Percentiles rank a stretch among this genome's conserved stretches.
Evolutionary conservation across 1,140 invertebrate species (phyloP).

Genomic region (Bombus consobrinus): DNA sequence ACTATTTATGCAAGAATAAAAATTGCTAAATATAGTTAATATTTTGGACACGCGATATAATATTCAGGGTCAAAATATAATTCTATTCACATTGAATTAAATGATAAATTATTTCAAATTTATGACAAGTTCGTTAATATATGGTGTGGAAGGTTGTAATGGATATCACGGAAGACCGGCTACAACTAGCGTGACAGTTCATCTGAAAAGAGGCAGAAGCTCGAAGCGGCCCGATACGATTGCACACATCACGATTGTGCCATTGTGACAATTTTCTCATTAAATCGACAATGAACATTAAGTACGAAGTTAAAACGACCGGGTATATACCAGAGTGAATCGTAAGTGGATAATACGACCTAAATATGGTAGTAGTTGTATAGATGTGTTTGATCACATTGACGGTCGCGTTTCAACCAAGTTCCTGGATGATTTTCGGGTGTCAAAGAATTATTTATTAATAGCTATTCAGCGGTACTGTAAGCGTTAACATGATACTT

Average conservation of each 20-base stretch:
- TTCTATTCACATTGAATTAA: not conserved
- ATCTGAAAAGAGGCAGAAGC: constrained; percentile 50
- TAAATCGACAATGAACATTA: constrained; percentile 72
- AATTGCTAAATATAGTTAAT: not conserved
- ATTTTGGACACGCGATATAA: constrained; percentile 8
- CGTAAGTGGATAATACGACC: constrained; percentile 80
- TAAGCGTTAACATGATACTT: not conserved
- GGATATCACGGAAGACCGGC: constrained; percentile 50
- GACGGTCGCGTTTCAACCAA: constrained; percentile 41
- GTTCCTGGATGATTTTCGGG: constrained; percentile 45
- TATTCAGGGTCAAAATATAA: not conserved
- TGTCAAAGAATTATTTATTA: constrained; percentile 31
- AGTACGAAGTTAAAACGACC: constrained; percentile 64
- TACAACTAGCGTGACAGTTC: constrained; percentile 52
- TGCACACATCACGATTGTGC: constrained; percentile 64
- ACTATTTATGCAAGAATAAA: not conserved
- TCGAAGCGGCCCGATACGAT: constrained; percentile 37
- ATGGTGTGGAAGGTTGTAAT: constrained; percentile 4
- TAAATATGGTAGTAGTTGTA: constrained; percentile 73
- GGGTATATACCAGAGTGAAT: constrained; percentile 59
- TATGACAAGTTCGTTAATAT: not conserved
- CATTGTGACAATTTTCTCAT: constrained; percentile 75
- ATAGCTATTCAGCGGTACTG: not conserved
- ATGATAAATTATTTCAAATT: constrained; percentile 3
- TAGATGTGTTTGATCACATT: constrained; percentile 55